Evolutionary conservation across 2,113 vertebrate genomes (phyloP), one percentile per base, ranked within the genome.

Genomic region (Scomber japonicus): DNA sequence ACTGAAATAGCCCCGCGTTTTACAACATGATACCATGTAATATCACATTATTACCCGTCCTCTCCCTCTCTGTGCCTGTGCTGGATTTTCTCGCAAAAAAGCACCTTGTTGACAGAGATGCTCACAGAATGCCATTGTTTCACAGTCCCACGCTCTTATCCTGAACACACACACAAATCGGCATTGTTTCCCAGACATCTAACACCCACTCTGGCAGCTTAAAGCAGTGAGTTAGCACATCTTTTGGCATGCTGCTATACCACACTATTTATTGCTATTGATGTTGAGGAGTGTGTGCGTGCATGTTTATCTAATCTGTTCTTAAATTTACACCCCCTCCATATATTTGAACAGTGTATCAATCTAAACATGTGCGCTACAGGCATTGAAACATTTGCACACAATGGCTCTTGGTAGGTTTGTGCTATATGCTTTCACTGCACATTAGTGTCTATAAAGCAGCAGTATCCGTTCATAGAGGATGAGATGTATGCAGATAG

Each of bases 111-210:
- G 82, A 92, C 85, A 84, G 83, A 89, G 88, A 85, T 75, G 77
- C 80, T 82, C 78, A 94, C 90, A 95, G 89, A 90, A 90, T 83
- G 66, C 84, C 90, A 91, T 94, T 95, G 94, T 95, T 94, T 92
- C 63, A 2, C 69, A 73, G 78, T 70, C 71, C 66, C 65, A 51
- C 27, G 13, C 82, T 68, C 61, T 70, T 67, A 17, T 74, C 6
- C 51, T 40, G 24, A 56, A 67, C 56, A 49, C 51, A 51, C 75
- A 62, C 83, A 78, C 90, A 95, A 86, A 92, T 89, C 83, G 75
- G 73, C 87, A 93, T 95, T 95, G 95, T 95, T 94, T 92, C 85
- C 59, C 68, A 68, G 94, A 92, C 86, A 95, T 84, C 78, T 40
- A 88, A 95, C 91, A 94, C 92, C 87, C 46, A 65, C 50, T 65